These are phyloP conservation scores for Ailurus styani DNA, from an alignment of 2,113 vertebrate species.

Conservation along the genomic window DNA sequence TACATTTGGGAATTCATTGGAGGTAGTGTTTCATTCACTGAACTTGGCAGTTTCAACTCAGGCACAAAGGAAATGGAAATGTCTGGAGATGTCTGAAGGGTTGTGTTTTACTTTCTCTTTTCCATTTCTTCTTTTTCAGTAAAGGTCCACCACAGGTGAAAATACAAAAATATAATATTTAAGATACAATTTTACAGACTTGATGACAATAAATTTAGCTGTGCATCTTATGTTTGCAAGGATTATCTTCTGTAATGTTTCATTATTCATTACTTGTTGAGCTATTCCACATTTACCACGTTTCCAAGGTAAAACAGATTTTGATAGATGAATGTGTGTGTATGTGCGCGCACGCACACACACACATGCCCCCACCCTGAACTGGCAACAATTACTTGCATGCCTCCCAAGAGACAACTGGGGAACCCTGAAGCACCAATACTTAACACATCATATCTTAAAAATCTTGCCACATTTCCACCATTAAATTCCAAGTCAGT, in stretches of 20 bases:
- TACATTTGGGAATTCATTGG: not conserved
- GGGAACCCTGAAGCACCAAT: not conserved
- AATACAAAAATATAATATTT: not conserved
- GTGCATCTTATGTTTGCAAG: not conserved
- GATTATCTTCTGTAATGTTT: not conserved
- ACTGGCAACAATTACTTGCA: not conserved
- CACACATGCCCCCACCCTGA: not conserved
- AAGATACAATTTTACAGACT: not conserved
- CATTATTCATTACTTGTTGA: not conserved
- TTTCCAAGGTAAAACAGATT: not conserved
- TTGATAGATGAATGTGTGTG: accelerated
- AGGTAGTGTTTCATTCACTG: not conserved
- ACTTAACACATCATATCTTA: not conserved
- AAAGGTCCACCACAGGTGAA: not conserved
- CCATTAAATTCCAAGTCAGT: not conserved
- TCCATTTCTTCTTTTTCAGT: not conserved
- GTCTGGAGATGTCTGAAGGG: not conserved
- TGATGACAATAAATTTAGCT: slow-evolving; percentile 21
- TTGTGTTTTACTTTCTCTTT: not conserved
- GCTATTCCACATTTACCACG: not conserved
- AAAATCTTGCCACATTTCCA: not conserved
- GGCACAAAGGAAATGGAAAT: slow-evolving; percentile 19
- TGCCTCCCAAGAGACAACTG: not conserved
- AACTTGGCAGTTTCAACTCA: not conserved
- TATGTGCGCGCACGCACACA: accelerated